These are phyloP conservation scores for Phlogophora meticulosa DNA, from an alignment of 2,888 invertebrate genomes.

Conservation along the genomic window DNA sequence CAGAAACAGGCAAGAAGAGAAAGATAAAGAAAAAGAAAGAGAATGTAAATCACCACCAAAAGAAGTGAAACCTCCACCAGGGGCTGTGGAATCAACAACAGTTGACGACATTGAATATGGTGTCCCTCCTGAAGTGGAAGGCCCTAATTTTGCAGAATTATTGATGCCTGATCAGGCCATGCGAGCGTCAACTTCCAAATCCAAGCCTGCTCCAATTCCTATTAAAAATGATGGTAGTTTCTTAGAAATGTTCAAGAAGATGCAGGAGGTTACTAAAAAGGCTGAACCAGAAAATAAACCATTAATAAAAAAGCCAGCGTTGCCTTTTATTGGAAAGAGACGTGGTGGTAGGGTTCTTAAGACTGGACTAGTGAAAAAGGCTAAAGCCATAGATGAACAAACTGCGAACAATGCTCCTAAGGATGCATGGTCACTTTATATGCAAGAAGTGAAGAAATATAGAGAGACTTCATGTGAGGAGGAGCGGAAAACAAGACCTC, in stretches of 20 bases:
- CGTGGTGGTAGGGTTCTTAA: constrained; percentile 96
- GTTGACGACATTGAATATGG: constrained; percentile 85
- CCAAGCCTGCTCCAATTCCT: constrained; percentile 91
- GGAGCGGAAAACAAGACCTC: constrained; percentile 96
- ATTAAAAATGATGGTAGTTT: constrained; percentile 98
- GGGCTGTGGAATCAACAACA: constrained; percentile 79
- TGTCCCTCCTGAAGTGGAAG: constrained; percentile 87
- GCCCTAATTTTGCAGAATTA: constrained; percentile 86
- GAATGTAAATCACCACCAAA: constrained; percentile 78
- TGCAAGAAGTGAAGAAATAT: constrained; percentile 98
- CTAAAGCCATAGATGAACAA: constrained; percentile 92
- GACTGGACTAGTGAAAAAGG: constrained; percentile 97
- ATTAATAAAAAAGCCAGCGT: constrained; percentile 84
- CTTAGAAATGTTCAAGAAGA: constrained; percentile 97
- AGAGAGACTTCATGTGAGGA: constrained; percentile 98
- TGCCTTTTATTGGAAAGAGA: constrained; percentile 94
- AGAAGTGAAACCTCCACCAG: constrained; percentile 85
- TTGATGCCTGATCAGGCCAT: constrained; percentile 77
- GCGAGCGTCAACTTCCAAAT: constrained; percentile 82
- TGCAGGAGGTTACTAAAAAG: constrained; percentile 93
- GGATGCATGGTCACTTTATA: constrained; percentile 98
- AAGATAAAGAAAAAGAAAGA: constrained; percentile 72
- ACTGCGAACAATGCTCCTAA: constrained; percentile 92
- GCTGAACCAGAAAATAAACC: constrained; percentile 83
- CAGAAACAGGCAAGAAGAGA: constrained; percentile 78